Evolutionary conservation across 1,140 invertebrate genomes (phyloP), one percentile per base, ranked within the genome.

Genomic region (Aphelenchoides fujianensis): DNA sequence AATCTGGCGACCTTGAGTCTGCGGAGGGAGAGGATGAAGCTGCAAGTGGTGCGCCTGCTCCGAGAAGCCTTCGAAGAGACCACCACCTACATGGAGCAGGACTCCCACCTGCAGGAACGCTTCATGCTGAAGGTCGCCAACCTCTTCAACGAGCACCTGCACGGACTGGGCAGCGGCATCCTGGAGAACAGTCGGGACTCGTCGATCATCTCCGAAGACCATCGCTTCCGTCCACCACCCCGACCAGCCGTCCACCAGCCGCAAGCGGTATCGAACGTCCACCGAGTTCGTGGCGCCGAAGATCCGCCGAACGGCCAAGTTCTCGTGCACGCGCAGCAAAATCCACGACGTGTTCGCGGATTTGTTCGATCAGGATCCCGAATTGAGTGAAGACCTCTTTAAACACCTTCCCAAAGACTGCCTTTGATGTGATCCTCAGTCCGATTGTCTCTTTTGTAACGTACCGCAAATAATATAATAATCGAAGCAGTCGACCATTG

Each of bases 61-160:
- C 37, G 3, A 66, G 63, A 66, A 36, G 63, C 63, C 1, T 36
- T 66, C 31, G 63, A 66, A 23, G 5, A 59, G 34, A 59, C 34
- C 7, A 59, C 55, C 5, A 19, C 5, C 5, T 19, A 59, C 55
- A 16, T 59, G 55, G 23, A 59, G 5, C 27, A 23, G 5, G 55
- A 59, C 34, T 59, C 55, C 5, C 55, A 59, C 34, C 34, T 59
- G 55, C 7, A 5, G 27, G 19, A 59, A 16, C 55, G 55, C 5
- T 59, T 23, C 19, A 7, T 59, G 55, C 27, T 5, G 5, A 59
- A 59, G 34, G 34, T 59, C 55, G 55, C 5, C 7, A 5, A 16
- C 34, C 19, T 19, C 28, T 19, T 59, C 7, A 27, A 59, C 28
- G 55, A 59, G 5, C 55, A 59, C 5, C 28, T 59, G 12, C 19